These are phyloP conservation scores for Mesocentrotus franciscanus DNA, from an alignment of 53 echinoderm and acorn worm genomes.

Conservation along the genomic window DNA sequence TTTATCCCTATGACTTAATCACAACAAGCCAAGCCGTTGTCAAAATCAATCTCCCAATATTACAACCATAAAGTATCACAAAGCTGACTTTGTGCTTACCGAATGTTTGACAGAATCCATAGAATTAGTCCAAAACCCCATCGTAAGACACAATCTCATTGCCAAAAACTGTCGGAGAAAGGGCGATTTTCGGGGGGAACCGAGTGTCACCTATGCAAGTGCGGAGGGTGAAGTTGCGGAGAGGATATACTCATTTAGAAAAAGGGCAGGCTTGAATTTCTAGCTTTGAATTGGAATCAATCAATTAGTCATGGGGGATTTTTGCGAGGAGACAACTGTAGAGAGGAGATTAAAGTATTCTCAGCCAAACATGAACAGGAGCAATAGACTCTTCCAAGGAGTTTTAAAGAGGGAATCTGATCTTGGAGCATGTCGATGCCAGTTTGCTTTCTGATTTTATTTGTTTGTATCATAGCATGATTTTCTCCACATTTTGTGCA, in stretches of 20 bases:
- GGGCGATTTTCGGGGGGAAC: background rate
- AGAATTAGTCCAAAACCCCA: conserved; percentile 38
- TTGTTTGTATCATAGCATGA: too few species aligned
- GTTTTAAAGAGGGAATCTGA: background rate
- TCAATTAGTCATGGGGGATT: conserved; percentile 54
- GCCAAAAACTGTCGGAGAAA: background rate
- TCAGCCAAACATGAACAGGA: conserved; percentile 25
- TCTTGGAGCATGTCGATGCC: background rate
- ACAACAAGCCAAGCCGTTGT: background rate
- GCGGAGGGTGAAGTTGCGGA: background rate
- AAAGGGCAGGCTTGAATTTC: conserved; percentile 47
- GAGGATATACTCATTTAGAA: conserved; percentile 43
- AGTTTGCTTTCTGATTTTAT: too few species aligned
- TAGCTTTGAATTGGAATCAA: conserved; percentile 36
- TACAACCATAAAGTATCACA: background rate
- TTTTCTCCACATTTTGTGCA: too few species aligned
- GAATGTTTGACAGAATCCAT: conserved; percentile 14
- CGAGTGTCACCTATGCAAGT: background rate
- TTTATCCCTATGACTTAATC: background rate
- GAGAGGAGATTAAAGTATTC: conserved; percentile 44
- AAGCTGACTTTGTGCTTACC: background rate
- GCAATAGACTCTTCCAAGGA: background rate
- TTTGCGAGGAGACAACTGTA: conserved; percentile 36
- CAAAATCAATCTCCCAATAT: background rate
- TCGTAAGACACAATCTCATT: conserved; percentile 44